Base-by-base conservation (phyloP, 2,113 vertebrate species). In the Bufo bufo region DNA sequence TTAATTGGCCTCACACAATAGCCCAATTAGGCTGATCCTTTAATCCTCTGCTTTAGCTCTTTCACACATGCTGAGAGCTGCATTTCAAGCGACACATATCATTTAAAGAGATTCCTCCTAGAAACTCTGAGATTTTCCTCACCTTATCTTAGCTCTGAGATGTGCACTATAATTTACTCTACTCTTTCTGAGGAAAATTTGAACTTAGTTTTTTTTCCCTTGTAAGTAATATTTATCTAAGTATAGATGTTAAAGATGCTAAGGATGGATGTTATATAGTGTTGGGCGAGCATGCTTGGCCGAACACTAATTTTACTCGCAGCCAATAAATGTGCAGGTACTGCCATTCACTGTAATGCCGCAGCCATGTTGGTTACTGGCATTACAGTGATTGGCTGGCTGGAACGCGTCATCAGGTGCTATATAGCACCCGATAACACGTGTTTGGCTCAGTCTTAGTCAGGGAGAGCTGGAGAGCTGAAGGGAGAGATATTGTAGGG, bases 1-100 rank as follows among this genome's bases (percentile, higher is more conserved):
- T 81, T 87, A 87, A 87, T 87, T 87, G 85, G 85, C 77, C 63
- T 45, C 77, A 72, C 63, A 87, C 85, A 87, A 87, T 72, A 71
- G 85, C 63, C 77, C 77, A 87, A 87, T 87, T 87, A 87, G 33
- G 77, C 65, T 87, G 85, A 87, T 87, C 85, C 77, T 71, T 87
- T 87, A 87, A 87, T 87, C 85, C 85, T 87, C 66, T 80, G n/a
- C 77, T 81, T 71, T 81, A 81, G 77, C 65, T 71, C 63, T 87
- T 72, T 87, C 63, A 87, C 77, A 87, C 74, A 63, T 80, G 85
- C 77, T 72, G 77, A 17, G 77, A 72, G 69, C 50, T 12, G 50
- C 63, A 23, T 65, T 87, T 81, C 50, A 71, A 43, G 63, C 77
- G 45, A 80, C 77, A 87, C 75, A 69, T 71, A 72, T 81, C 43